Evolutionary conservation across 2,888 invertebrate species (phyloP).

Genomic region (Pimpla rufipes): DNA sequence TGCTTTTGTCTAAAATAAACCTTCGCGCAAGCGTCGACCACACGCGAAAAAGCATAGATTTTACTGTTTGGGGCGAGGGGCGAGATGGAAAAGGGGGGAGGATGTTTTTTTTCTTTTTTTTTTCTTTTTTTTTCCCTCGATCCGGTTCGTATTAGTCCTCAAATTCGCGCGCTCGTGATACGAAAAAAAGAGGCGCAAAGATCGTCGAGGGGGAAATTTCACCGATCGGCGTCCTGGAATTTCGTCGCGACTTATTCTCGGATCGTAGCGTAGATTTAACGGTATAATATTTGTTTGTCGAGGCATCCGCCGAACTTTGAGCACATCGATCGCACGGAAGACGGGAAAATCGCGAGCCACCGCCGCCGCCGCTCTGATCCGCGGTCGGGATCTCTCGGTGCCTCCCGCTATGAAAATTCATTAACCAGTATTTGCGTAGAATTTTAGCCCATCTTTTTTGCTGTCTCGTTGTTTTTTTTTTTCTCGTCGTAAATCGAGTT

Average conservation of each 20-base stretch:
- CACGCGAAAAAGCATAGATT: slow-evolving; percentile 35
- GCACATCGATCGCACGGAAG: neutral
- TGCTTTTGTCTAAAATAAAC: slow-evolving; percentile 77
- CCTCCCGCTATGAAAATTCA: slow-evolving; percentile 4
- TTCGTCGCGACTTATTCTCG: slow-evolving; percentile 17
- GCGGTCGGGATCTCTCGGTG: neutral
- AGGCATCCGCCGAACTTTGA: slow-evolving; percentile 16
- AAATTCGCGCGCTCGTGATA: slow-evolving; percentile 8
- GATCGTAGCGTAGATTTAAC: slow-evolving; percentile 50
- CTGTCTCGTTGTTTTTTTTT: neutral
- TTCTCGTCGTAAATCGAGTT: slow-evolving; percentile 10
- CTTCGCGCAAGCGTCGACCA: slow-evolving; percentile 9
- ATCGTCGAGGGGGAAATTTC: neutral
- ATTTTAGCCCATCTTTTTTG: neutral
- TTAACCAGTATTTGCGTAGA: slow-evolving; percentile 15
- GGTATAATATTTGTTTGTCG: slow-evolving; percentile 38
- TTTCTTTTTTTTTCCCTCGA: slow-evolving; percentile 15
- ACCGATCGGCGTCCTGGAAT: slow-evolving; percentile 3
- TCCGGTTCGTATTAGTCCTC: neutral
- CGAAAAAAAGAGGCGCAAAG: neutral
- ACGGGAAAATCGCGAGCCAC: neutral
- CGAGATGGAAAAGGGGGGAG: neutral
- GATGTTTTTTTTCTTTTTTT: no score
- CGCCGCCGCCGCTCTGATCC: neutral
- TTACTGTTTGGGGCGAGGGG: neutral